Evolutionary conservation across 2,888 invertebrate species (phyloP), one percentile per base, ranked within the genome.

Genomic region (Iphiclides podalirius): DNA sequence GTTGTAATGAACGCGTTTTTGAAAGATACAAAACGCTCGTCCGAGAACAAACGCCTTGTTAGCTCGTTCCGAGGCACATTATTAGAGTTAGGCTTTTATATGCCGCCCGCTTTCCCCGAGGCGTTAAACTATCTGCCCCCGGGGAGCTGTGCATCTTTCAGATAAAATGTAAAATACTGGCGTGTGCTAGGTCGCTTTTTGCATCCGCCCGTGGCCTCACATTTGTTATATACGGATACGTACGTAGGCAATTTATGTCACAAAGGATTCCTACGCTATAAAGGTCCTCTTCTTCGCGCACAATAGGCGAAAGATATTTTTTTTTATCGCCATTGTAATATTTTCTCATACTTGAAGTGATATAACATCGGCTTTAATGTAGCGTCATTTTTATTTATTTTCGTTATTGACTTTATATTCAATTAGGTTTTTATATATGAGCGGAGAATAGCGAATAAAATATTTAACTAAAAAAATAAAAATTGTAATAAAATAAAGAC

Each of bases 111-210:
- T 39, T 35, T 11, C 50, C 45, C 31, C 38, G 35, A 40, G 45
- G 50, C 50, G 28, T 45, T 28, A 36, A 50, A 40, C 44, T 40
- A 45, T 49, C 31, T 40, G 11, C 36, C 50, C 50, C 35, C 20
- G 11, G 50, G 50, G 50, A 45, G 45, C 50, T 40, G 40, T 50
- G 45, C 40, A 40, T 50, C 50, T 50, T 50, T 35, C 31, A 50
- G 50, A 50, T 50, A 50, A 49, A 48, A 43, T 39, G 44, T 44
- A 39, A 44, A 39, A 50, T 50, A 44, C 50, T n/a, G 45, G 11
- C 14, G n/a, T 35, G 31, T 40, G 35, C 40, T 45, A 50, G 28
- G 31, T 35, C n/a, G 40, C 40, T 40, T 50, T 50, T 50, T 50
- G 40, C 50, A 40, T 49, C 14, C 20, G 16, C 45, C 28, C n/a